Evolutionary conservation across 1,140 invertebrate species (phyloP).

Genomic region (Paramacrobiotus metropolitanus): DNA sequence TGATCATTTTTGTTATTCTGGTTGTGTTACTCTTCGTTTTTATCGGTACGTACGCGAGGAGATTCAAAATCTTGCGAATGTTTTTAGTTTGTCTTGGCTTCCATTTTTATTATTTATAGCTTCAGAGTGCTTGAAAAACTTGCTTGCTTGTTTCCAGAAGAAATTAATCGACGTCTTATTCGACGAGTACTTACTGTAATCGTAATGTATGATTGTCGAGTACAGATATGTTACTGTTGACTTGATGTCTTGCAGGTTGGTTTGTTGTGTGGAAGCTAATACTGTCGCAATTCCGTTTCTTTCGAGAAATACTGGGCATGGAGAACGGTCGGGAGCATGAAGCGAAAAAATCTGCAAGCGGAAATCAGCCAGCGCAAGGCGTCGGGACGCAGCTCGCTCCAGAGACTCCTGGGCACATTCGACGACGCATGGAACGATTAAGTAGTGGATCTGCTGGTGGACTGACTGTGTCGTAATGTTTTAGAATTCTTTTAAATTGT

Average conservation of each 20-base stretch:
- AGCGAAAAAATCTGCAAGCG: background rate
- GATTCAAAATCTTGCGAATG: too few relatives aligned
- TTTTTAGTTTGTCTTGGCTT: too few relatives aligned
- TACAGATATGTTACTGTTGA: too few relatives aligned
- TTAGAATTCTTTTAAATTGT: too few relatives aligned
- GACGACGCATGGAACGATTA: background rate
- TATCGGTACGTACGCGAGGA: background rate
- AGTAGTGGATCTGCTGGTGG: too few relatives aligned
- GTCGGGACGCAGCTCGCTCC: background rate
- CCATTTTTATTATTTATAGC: too few relatives aligned
- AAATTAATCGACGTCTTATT: too few relatives aligned
- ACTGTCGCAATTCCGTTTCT: background rate
- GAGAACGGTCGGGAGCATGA: background rate
- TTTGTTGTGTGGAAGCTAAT: constrained; percentile 3
- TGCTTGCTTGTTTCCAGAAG: too few relatives aligned
- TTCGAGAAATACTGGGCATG: constrained; percentile 1
- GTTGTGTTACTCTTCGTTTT: background rate
- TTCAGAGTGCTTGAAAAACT: too few relatives aligned
- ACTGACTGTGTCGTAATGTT: too few relatives aligned
- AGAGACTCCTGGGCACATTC: background rate
- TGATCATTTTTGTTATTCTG: background rate
- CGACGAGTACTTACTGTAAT: too few relatives aligned
- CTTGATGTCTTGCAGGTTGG: constrained; percentile 2
- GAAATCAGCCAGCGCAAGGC: background rate
- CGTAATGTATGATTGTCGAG: too few relatives aligned